Evolutionary conservation across 2,113 vertebrate genomes (phyloP), one percentile per base, ranked within the genome.

Genomic region (Emberiza fucata): DNA sequence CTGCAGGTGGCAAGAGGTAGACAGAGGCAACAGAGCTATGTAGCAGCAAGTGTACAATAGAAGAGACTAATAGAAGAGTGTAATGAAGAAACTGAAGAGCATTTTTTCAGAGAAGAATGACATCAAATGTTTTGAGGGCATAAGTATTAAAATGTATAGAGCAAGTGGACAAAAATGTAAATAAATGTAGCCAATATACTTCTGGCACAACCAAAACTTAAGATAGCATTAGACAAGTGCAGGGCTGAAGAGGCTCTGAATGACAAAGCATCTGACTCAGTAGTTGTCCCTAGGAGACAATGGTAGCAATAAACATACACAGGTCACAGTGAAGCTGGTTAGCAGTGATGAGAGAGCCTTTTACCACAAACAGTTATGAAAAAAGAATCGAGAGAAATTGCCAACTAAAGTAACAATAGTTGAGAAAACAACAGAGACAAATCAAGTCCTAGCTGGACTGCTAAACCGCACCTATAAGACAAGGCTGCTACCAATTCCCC

Each of bases 181-280:
- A 95, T 72, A 71, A 94, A 97, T 96, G 79, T 39, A 96, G 81
- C 57, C 33, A 73, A 47, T 64, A 81, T 77, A 89, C 88, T 95
- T 97, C 56, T 53, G 76, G 78, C 42, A 86, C 54, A 37, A 50
- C 45, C 69, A 86, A 96, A 94, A 81, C 44, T 72, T 63, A 72
- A 53, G 56, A 79, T 65, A 61, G 82, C 73, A 61, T 63, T 85
- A 94, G 40, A n/a, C 76, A 95, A 81, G 39, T 64, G n/a, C n/a
- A 37, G 33, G 79, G 69, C 93, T 44, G 51, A 78, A 71, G 50
- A 86, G 69, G 90, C n/a, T 93, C 59, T 68, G 37, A 76, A 86
- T 91, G 66, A 92, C 73, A 87, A 78, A 91, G 75, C 60, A 90
- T 53, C 47, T 88, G 66, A 35, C 53, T 75, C 44, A 40, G 6